These are phyloP conservation scores for Albula goreensis DNA, from an alignment of 2,113 vertebrate genomes.

Conservation along the genomic window DNA sequence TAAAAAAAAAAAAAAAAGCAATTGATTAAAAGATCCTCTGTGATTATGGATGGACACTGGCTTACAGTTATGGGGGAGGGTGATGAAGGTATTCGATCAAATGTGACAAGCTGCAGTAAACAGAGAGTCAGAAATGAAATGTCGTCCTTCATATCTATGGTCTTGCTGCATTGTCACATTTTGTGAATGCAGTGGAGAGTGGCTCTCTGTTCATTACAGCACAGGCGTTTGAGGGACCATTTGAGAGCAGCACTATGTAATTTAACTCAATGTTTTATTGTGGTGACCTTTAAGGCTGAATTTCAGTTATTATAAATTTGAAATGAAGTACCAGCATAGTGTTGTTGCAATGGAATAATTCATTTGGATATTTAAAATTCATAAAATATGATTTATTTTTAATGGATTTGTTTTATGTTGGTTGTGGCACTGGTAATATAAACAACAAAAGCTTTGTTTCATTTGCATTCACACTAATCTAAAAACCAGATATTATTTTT, in stretches of 20 bases:
- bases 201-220: constrained; percentile 28
- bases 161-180: constrained; percentile 30
- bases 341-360: constrained; percentile 30
- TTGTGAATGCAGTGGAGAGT: constrained; percentile 32
- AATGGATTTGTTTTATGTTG: constrained; percentile 23
- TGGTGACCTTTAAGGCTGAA: constrained; percentile 41
- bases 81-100: constrained; percentile 29
- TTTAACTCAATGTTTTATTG: constrained; percentile 40
- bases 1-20: neutral
- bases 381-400: constrained; percentile 29
- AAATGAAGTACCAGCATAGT: constrained; percentile 33
- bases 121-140: constrained; percentile 30
- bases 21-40: constrained; percentile 19
- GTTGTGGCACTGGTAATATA: constrained; percentile 17
- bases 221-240: constrained; percentile 34
- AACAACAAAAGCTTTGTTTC: constrained; percentile 6
- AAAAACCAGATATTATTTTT: constrained; percentile 22
- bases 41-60: constrained; percentile 23
- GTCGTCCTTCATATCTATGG: constrained; percentile 25
- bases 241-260: constrained; percentile 36
- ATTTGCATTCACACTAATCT: neutral
- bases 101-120: constrained; percentile 27
- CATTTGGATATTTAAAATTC: constrained; percentile 36
- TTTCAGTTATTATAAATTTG: constrained; percentile 43
- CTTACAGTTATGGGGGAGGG: constrained; percentile 11